Base-by-base conservation (phyloP, 2,888 invertebrate genomes). In the Mycalesis mineus region DNA sequence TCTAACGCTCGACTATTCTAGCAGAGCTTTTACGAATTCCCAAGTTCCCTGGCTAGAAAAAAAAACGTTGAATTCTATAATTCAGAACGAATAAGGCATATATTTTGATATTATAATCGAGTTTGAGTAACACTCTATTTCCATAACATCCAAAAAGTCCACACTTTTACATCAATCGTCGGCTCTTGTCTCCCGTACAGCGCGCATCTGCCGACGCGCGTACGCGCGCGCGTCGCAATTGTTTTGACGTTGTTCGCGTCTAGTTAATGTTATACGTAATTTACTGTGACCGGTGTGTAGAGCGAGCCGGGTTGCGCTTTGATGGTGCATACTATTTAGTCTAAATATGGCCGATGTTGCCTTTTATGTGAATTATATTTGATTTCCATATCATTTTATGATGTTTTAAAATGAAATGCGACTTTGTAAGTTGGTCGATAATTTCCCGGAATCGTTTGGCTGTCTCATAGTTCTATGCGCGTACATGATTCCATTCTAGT, bases 221-320 rank as follows among this genome's bases (percentile, higher is more conserved):
- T 73, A 66, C 62, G 72, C 67, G 50, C 62, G 33, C 36, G 40
- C 55, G 17, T 17, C 17, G 45, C 63, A 58, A 71, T 73, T 80
- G 78, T 74, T 77, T 66, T 77, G 79, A 80, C 79, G 66, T 53
- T 31, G 52, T 70, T 72, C 72, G 54, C 55, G 62, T 66, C 58
- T 50, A 45, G 64, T 69, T 71, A 74, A 75, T 75, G 75, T 65
- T 63, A 61, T 62, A 58, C 63, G 67, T 77, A 75, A 80, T 77
- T 79, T 70, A 77, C 68, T 64, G 65, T 68, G 73, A 76, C 66
- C 63, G 64, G 51, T 37, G 39, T 53, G 42, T 58, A 54, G 55
- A 57, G 42, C 53, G 22, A 9, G 14, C 8, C 44, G 42, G 57
- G 55, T 61, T 5, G 60, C 58, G 60, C 72, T 77, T 74, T 75